phyloP scores from a whole-genome alignment of 2,113 vertebrate genomes.

The Naja naja region DNA sequence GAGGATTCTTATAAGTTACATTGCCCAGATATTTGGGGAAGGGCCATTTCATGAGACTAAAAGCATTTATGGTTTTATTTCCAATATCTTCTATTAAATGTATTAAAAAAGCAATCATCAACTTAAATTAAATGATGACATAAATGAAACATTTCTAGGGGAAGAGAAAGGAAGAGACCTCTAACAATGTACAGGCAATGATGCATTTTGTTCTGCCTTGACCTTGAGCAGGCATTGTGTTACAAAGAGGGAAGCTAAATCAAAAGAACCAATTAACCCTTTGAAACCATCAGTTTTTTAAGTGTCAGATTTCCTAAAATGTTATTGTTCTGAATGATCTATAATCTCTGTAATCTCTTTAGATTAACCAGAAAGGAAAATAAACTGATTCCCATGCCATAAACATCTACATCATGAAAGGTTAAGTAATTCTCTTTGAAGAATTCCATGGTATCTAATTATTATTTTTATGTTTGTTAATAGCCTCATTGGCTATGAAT shows the following conservation, averaged over 20 bases:
- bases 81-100: slow-evolving; percentile 14
- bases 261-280: slow-evolving; percentile 38
- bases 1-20: not conserved
- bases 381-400: not conserved
- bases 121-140: not conserved
- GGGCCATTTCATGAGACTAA: not conserved
- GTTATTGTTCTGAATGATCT: slow-evolving; percentile 18
- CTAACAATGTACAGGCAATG: slow-evolving; percentile 7
- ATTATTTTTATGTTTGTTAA: not conserved
- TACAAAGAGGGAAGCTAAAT: slow-evolving; percentile 38
- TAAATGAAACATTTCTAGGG: not conserved
- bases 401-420: not conserved
- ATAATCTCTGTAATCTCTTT: not conserved
- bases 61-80: slow-evolving; percentile 8
- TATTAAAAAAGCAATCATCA: not conserved
- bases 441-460: not conserved
- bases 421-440: not conserved
- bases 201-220: slow-evolving; percentile 34
- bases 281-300: not conserved
- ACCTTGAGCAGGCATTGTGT: slow-evolving; percentile 48
- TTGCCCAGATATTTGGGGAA: not conserved
- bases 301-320: slow-evolving; percentile 7
- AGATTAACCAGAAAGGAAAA: slow-evolving; percentile 21
- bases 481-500: rapidly evolving
- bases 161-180: not conserved